Evolutionary conservation across 2,113 vertebrate genomes (phyloP).

Genomic region (Acanthochromis polyacanthus): DNA sequence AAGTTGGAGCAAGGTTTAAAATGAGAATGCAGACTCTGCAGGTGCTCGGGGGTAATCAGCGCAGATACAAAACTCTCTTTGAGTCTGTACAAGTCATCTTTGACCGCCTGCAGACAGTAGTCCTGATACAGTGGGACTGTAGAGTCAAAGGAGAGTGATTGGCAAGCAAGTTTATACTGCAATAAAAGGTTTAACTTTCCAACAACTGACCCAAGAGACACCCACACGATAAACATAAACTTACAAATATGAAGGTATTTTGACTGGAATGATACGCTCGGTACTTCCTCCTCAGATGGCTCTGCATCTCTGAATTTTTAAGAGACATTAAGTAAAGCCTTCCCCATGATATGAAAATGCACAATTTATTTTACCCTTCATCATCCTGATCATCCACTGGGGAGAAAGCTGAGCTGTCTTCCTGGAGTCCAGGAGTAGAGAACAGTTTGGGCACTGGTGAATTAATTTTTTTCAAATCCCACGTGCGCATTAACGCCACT

Average conservation of each 20-base stretch:
- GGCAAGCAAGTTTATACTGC: background rate
- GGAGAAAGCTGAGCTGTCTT: background rate
- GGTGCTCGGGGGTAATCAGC: constrained; percentile 40
- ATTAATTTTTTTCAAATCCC: constrained; percentile 38
- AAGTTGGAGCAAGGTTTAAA: rapidly evolving
- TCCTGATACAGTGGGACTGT: constrained; percentile 86
- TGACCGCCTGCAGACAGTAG: constrained; percentile 73
- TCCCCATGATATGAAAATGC: background rate
- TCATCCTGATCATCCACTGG: background rate
- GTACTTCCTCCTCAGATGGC: constrained; percentile 33
- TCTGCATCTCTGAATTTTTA: constrained; percentile 34
- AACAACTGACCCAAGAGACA: background rate
- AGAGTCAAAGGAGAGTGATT: background rate
- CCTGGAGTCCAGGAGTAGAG: constrained; percentile 3
- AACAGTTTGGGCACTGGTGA: constrained; percentile 5
- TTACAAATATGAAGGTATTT: constrained; percentile 79
- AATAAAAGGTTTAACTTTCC: too few species aligned
- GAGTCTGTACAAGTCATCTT: constrained; percentile 54
- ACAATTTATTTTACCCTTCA: constrained; percentile 41
- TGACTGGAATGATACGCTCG: constrained; percentile 59
- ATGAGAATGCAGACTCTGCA: constrained; percentile 45
- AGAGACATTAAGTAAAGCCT: background rate
- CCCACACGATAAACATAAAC: constrained; percentile 22
- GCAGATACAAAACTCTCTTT: constrained; percentile 45
- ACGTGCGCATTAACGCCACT: constrained; percentile 27